These are phyloP conservation scores for Anagyrus pseudococci DNA, from an alignment of 2,888 invertebrate genomes.

Conservation along the genomic window DNA sequence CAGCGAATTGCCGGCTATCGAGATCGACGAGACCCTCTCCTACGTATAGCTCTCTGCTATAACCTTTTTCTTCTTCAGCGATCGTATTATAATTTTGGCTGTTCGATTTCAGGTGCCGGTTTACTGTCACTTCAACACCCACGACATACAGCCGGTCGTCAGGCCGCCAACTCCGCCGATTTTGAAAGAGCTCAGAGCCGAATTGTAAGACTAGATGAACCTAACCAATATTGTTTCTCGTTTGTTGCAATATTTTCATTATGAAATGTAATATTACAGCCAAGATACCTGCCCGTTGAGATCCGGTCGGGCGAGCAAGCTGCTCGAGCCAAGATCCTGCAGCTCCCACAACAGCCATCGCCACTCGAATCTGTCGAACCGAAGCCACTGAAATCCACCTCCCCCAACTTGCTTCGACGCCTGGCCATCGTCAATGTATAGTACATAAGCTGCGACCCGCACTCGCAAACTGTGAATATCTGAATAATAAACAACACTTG, in stretches of 20 bases:
- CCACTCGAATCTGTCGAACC: slow-evolving; percentile 1
- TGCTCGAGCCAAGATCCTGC: slow-evolving; percentile 19
- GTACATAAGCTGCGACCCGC: no score
- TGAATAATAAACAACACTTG: no score
- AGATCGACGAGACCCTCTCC: slow-evolving; percentile 70
- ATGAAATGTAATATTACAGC: not conserved
- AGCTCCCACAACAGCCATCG: slow-evolving; percentile 11
- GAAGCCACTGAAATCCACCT: not conserved
- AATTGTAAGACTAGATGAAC: slow-evolving; percentile 37
- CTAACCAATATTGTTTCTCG: not conserved
- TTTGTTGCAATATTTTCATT: not conserved
- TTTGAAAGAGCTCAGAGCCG: slow-evolving; percentile 42
- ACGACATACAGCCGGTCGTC: slow-evolving; percentile 67
- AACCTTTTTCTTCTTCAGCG: not conserved
- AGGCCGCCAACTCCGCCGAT: slow-evolving; percentile 65
- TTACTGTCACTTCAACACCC: slow-evolving; percentile 72
- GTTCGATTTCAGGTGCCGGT: slow-evolving; percentile 69
- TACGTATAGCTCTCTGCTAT: slow-evolving; percentile 57
- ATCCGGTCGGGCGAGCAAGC: no score
- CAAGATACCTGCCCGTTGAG: not conserved
- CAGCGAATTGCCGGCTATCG: slow-evolving; percentile 59
- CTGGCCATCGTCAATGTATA: no score
- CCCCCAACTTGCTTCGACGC: no score
- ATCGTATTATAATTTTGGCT: not conserved
- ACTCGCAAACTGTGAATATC: no score